Evolutionary conservation across 2,113 vertebrate genomes (phyloP), one percentile per base, ranked within the genome.

Genomic region (Lasiurus borealis): DNA sequence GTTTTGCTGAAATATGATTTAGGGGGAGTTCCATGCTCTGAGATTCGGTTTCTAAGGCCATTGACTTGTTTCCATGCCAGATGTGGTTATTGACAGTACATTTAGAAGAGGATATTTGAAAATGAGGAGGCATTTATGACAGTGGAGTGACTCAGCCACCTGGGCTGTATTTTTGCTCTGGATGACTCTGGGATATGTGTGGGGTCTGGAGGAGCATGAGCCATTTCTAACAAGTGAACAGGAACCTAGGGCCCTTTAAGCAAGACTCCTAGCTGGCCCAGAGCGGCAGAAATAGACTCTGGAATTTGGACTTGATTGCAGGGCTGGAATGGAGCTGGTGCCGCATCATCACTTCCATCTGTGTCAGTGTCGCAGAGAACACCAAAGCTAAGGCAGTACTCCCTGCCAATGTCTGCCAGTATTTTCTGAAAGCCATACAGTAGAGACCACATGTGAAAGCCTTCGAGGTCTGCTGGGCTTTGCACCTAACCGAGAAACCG

Each of bases 121-220:
- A 84, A 59, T 78, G 40, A 93, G 71, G 96, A 97, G 81, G 95
- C 88, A 91, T 46, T 80, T 94, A 50, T 96, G 95, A 90, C 57
- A 81, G 94, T 78, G 84, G 12, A 46, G 57, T 57, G 7, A 6
- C 71, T 94, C 92, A 59, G 62, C 93, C 16, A 1, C 96, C 69
- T 52, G 88, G 82, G 68, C 77, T 94, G 71, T 62, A 57, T 29
- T 71, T 92, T 57, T 88, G 78, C 69, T 92, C 50, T 46, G 19
- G 76, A 73, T 81, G 71, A 91, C 69, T 76, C 29, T 14, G 5
- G 34, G 40, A 27, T 0, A 0, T 6, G 1, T 27, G 44, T 23
- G 68, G 90, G 83, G 2, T 13, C 8, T 1, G 1, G 36, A 48
- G 44, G 48, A 36, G 18, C 46, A 8, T 0, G 7, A 66, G 5